phyloP scores from a whole-genome alignment of 1,140 invertebrate genomes.

The Cyclina sinensis region DNA sequence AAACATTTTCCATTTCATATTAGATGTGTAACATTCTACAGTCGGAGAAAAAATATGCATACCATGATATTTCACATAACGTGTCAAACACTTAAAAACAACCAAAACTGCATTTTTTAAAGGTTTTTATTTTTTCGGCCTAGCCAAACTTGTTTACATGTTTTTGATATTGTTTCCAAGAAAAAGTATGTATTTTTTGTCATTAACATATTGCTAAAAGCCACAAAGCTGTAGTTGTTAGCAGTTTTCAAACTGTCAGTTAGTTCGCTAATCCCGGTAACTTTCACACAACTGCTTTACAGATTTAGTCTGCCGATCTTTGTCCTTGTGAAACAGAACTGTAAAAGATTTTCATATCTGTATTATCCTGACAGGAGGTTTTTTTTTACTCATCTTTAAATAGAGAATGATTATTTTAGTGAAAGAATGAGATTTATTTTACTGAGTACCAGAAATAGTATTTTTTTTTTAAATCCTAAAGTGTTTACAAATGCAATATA shows the following conservation, averaged over 20 bases:
- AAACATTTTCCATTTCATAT: constrained; percentile 20
- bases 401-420: too few species aligned
- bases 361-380: too few species aligned
- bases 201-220: constrained; percentile 27
- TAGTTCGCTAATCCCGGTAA: not conserved
- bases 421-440: too few species aligned
- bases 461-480: too few species aligned
- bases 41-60: not conserved
- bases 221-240: not conserved
- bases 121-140: constrained; percentile 45
- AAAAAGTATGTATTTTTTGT: constrained; percentile 40
- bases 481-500: too few species aligned
- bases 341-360: constrained; percentile 12
- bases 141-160: constrained; percentile 50
- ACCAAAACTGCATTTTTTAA: constrained; percentile 26
- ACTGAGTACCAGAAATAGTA: too few species aligned
- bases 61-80: constrained; percentile 26
- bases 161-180: constrained; percentile 48
- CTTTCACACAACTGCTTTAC: not conserved
- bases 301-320: not conserved
- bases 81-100: constrained; percentile 53
- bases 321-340: constrained; percentile 6
- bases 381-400: too few species aligned
- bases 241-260: constrained; percentile 1
- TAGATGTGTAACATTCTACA: not conserved